A percentile compares a stretch with the other conserved stretches of the same genome.
These are phyloP conservation scores for Eilema caniola DNA, from an alignment of 2,888 invertebrate species.

Conservation along the genomic window DNA sequence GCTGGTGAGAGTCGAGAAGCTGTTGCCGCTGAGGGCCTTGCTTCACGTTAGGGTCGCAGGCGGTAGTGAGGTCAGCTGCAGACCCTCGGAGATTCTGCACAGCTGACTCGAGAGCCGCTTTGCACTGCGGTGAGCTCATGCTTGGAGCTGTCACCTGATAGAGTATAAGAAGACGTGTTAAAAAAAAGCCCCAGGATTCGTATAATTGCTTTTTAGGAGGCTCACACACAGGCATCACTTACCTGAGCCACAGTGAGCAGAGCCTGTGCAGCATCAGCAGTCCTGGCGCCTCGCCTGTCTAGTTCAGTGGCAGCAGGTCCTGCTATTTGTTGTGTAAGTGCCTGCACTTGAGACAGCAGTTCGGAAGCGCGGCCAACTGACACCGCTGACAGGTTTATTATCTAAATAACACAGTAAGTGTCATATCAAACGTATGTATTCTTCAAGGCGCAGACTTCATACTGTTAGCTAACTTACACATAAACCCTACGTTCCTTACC, in stretches of 20 bases:
- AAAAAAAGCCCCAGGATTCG: no score
- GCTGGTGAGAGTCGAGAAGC: background rate
- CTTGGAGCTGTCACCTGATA: constrained; percentile 56
- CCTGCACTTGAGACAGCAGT: constrained; percentile 57
- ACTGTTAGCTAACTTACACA: background rate
- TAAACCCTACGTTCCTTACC: constrained; percentile 10
- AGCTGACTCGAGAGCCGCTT: constrained; percentile 35
- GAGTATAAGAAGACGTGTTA: background rate
- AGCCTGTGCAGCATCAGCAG: constrained; percentile 55
- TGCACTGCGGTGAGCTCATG: constrained; percentile 53
- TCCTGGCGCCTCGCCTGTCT: constrained; percentile 48
- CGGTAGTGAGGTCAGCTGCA: constrained; percentile 43
- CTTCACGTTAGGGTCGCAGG: constrained; percentile 33
- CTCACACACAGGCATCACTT: background rate
- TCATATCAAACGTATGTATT: background rate
- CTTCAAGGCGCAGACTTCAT: background rate
- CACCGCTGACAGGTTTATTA: constrained; percentile 52
- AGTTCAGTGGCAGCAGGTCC: constrained; percentile 44
- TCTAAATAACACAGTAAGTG: constrained; percentile 20
- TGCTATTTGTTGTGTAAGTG: constrained; percentile 50
- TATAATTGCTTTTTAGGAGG: background rate
- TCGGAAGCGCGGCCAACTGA: constrained; percentile 59
- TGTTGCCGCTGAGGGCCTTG: constrained; percentile 34
- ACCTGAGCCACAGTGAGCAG: constrained; percentile 55
- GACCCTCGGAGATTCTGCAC: constrained; percentile 32